A percentile compares a stretch with the other conserved stretches of the same genome.
Conservation (phyloP, 2,888 invertebrate species). For the Caenorhabditis sp. region DNA sequence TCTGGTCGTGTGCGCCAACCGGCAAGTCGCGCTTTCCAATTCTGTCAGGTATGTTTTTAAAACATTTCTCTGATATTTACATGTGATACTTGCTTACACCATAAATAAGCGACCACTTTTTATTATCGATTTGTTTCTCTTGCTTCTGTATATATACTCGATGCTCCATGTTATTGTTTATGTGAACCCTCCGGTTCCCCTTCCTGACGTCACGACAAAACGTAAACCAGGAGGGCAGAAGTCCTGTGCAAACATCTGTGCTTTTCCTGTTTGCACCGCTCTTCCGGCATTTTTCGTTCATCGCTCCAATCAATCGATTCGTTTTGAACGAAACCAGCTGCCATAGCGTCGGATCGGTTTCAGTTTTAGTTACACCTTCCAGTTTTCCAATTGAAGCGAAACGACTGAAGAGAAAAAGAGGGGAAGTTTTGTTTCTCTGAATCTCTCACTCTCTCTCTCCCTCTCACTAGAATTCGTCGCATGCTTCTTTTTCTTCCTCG, state of each 20-base stretch:
- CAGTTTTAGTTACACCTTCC: slow-evolving; percentile 23
- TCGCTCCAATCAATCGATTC: not conserved
- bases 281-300: slow-evolving; percentile 12
- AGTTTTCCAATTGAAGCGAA: not conserved
- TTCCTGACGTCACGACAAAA: slow-evolving; percentile 27
- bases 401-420: not conserved
- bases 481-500: slow-evolving; percentile 6
- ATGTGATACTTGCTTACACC: not conserved
- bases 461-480: slow-evolving; percentile 18
- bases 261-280: slow-evolving; percentile 45
- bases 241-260: slow-evolving; percentile 49
- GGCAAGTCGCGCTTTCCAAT: slow-evolving; percentile 29
- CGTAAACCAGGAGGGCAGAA: slow-evolving; percentile 30
- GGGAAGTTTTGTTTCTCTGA: not conserved
- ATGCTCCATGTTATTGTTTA: slow-evolving; percentile 13
- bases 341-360: no score
- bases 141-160: slow-evolving; percentile 1
- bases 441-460: slow-evolving; percentile 10
- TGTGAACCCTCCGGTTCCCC: slow-evolving; percentile 1
- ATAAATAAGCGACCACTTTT: not conserved
- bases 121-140: not conserved
- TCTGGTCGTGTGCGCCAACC: slow-evolving; percentile 29
- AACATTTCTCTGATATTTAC: no score
- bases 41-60: slow-evolving; percentile 43
- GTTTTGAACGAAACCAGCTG: not conserved